phyloP scores from a whole-genome alignment of 2,113 vertebrate species.

The Hypocryptadius cinnamomeus region DNA sequence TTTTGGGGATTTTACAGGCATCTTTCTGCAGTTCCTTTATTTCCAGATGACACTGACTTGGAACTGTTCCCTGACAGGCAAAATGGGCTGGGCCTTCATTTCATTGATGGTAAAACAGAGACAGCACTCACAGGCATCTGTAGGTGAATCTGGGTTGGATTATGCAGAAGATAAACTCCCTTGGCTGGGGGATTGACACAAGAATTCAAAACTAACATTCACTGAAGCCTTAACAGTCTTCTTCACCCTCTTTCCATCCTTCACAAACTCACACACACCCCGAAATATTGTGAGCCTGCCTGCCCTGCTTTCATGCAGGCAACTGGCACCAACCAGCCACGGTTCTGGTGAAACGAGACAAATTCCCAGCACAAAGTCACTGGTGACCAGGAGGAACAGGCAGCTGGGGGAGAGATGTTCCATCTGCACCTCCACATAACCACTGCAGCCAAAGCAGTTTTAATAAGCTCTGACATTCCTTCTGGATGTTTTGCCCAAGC shows the following conservation, averaged over 20 bases:
- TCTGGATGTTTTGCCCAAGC: background rate
- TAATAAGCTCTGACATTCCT: background rate
- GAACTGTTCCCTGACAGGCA: constrained; percentile 4
- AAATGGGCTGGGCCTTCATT: background rate
- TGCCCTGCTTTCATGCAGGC: background rate
- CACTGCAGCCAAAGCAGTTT: background rate
- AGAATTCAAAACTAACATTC: background rate
- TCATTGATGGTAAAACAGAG: background rate
- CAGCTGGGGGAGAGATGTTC: background rate
- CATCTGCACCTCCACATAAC: background rate
- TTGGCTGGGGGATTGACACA: background rate
- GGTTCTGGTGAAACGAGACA: background rate
- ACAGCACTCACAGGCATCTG: background rate
- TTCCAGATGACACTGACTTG: constrained; percentile 14
- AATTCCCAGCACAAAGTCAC: background rate
- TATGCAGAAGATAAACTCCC: background rate
- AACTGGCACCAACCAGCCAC: background rate
- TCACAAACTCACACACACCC: background rate
- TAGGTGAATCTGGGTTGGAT: constrained; percentile 17
- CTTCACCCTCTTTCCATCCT: background rate
- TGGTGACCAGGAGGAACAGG: background rate
- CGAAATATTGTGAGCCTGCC: background rate
- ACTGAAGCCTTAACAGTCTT: background rate
- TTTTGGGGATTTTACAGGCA: background rate
- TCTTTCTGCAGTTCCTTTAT: constrained; percentile 6